Evolutionary conservation across 2,888 invertebrate species (phyloP).

Genomic region (Cantharis rustica): DNA sequence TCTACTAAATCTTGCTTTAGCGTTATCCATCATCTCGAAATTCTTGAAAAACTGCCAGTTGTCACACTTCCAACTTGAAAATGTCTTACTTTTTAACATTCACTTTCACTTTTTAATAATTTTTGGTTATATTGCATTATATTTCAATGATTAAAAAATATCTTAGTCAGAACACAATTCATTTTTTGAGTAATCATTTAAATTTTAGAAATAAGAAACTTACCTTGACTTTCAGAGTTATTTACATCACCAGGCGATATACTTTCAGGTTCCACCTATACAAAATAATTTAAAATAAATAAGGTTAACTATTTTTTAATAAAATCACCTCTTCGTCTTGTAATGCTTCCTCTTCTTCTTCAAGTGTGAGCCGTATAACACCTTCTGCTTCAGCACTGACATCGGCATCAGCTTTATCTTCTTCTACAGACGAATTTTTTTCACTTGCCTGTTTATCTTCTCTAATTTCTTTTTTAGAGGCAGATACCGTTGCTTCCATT

Average conservation of each 20-base stretch:
- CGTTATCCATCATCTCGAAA: not conserved
- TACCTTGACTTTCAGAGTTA: constrained; percentile 7
- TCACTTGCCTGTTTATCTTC: not conserved
- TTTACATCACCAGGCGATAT: not conserved
- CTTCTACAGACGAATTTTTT: not conserved
- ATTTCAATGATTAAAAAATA: constrained; percentile 8
- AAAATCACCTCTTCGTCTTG: constrained; percentile 44
- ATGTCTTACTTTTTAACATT: not conserved
- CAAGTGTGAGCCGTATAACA: constrained; percentile 45
- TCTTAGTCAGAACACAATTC: constrained; percentile 10
- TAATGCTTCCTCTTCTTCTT: constrained; percentile 47
- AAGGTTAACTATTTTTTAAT: not conserved
- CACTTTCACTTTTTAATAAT: not conserved
- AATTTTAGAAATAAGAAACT: not conserved
- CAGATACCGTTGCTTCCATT: not conserved
- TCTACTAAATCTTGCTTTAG: not conserved
- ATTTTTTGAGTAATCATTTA: not conserved
- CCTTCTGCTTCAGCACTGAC: not conserved
- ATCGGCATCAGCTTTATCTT: not conserved
- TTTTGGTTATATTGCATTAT: constrained; percentile 6
- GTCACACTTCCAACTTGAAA: not conserved
- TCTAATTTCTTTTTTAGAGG: not conserved
- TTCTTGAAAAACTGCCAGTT: not conserved
- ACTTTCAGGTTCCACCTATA: not conserved
- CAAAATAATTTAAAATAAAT: not conserved